Evolutionary conservation across 2,888 invertebrate genomes (phyloP).

Genomic region (Mesorhabditis belari): DNA sequence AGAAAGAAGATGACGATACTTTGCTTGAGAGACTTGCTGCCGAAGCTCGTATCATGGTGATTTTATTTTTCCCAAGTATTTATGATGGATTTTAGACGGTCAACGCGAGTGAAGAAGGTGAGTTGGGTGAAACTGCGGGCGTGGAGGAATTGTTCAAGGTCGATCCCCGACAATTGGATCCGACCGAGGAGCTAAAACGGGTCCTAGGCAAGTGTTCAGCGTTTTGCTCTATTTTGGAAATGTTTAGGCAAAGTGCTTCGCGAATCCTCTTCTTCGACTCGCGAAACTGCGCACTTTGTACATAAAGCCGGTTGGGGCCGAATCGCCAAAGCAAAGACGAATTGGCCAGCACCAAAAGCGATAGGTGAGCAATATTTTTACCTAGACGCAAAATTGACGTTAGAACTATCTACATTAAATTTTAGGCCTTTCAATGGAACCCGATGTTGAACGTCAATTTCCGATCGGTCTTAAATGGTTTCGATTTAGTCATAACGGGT

Average conservation of each 20-base stretch:
- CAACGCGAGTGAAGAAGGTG: conserved; percentile 10
- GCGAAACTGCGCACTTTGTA: neutral
- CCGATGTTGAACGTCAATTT: conserved; percentile 12
- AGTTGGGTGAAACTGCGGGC: neutral
- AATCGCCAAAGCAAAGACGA: conserved; percentile 25
- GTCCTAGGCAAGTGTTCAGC: conserved; percentile 34
- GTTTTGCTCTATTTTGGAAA: neutral
- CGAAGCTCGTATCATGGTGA: neutral
- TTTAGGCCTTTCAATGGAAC: conserved; percentile 4
- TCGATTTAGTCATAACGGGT: neutral
- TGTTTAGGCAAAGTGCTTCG: neutral
- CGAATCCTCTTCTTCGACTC: neutral
- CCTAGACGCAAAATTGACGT: neutral
- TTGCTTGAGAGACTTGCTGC: conserved; percentile 8
- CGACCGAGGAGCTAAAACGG: conserved; percentile 32
- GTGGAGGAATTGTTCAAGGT: conserved; percentile 10
- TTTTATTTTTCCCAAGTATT: neutral
- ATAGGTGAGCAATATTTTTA: conserved; percentile 2
- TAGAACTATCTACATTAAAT: neutral
- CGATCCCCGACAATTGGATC: conserved; percentile 34
- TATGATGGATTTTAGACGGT: conserved; percentile 4
- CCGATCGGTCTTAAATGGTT: neutral
- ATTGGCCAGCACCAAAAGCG: conserved; percentile 27
- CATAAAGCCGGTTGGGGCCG: conserved; percentile 15
- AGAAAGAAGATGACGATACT: conserved; percentile 5